These are phyloP conservation scores for Operophtera brumata DNA, from an alignment of 2,888 invertebrate species.

Conservation along the genomic window DNA sequence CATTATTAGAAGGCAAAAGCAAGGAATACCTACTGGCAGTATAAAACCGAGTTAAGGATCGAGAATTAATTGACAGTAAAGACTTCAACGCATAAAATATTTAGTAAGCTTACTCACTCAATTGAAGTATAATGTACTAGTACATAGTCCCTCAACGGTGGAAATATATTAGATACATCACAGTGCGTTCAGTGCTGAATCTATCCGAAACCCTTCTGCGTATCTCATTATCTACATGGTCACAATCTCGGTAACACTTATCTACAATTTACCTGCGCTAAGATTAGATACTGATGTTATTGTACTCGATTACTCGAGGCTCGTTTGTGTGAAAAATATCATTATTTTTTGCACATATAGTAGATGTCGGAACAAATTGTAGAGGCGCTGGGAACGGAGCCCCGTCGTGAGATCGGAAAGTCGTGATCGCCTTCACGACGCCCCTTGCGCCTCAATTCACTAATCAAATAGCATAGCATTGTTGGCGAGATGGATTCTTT, in stretches of 20 bases:
- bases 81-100: conserved; percentile 6
- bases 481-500: conserved; percentile 55
- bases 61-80: neutral
- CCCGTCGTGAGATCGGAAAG: conserved; percentile 64
- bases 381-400: conserved; percentile 57
- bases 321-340: conserved; percentile 23
- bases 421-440: conserved; percentile 70
- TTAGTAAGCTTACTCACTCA: conserved; percentile 4
- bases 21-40: neutral
- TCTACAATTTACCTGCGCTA: conserved; percentile 30
- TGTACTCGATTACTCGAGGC: conserved; percentile 26
- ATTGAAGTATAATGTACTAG: neutral
- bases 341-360: conserved; percentile 50
- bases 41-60: too few relatives aligned
- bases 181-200: conserved; percentile 3
- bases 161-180: neutral
- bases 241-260: conserved; percentile 24
- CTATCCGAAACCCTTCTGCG: conserved; percentile 17
- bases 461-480: conserved; percentile 66
- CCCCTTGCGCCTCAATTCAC: conserved; percentile 60
- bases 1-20: conserved; percentile 16
- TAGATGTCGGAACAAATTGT: conserved; percentile 52
- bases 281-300: conserved; percentile 34
- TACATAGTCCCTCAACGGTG: neutral
- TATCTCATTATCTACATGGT: conserved; percentile 22